Percentiles rank a stretch among this genome's conserved stretches.
Conservation (phyloP, 2,113 vertebrate genomes). For the Poecilia latipinna region DNA sequence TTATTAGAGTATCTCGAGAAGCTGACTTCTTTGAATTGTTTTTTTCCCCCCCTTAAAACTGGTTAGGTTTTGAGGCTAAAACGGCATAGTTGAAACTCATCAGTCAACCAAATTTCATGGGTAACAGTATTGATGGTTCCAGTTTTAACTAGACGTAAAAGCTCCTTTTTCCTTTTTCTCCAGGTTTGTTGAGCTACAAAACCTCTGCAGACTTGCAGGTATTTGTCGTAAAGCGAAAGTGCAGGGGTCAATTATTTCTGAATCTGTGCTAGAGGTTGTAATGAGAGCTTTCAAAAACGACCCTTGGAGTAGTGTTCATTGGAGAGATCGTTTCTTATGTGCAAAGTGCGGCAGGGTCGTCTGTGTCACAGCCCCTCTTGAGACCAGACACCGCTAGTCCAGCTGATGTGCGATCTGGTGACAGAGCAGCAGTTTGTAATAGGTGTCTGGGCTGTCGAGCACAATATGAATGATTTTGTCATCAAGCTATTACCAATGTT, state of each 20-base stretch:
- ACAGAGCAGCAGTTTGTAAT: constrained; percentile 49
- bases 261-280: background rate
- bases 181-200: background rate
- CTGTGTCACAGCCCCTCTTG: constrained; percentile 31
- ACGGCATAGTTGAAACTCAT: too few species aligned
- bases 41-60: too few species aligned
- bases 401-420: constrained; percentile 46
- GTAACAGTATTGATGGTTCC: too few species aligned
- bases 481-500: constrained; percentile 9
- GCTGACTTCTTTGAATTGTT: too few species aligned
- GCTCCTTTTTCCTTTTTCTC: background rate
- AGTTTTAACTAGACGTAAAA: background rate
- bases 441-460: constrained; percentile 38
- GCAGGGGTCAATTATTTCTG: background rate
- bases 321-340: background rate
- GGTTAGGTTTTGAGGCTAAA: too few species aligned
- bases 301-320: background rate
- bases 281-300: background rate
- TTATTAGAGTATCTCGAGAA: too few species aligned
- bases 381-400: constrained; percentile 32
- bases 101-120: too few species aligned
- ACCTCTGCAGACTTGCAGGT: background rate
- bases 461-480: constrained; percentile 23
- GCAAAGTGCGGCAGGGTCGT: background rate
- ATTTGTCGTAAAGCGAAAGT: background rate